phyloP scores from a whole-genome alignment of 2,888 invertebrate genomes.

The Dasysyrphus albostriatus region DNA sequence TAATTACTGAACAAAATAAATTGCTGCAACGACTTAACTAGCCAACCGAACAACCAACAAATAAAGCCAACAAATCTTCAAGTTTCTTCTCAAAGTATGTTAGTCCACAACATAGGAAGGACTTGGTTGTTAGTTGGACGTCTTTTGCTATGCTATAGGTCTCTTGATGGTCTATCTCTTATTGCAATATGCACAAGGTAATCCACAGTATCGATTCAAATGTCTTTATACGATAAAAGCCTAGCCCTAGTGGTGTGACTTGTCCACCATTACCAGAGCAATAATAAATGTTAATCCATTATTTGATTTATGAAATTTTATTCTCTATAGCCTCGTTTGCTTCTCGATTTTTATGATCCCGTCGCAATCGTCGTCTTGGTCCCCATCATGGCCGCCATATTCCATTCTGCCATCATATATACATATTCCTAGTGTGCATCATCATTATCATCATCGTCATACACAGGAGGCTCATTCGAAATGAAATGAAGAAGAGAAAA shows the following conservation, averaged over 20 bases:
- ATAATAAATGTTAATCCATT: conserved; percentile 77
- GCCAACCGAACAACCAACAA: conserved; percentile 41
- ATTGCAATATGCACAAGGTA: conserved; percentile 37
- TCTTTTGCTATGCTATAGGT: background rate
- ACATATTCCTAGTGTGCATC: background rate
- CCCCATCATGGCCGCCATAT: conserved; percentile 29
- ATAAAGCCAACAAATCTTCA: background rate
- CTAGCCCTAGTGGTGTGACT: conserved; percentile 72
- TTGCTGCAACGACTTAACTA: conserved; percentile 74
- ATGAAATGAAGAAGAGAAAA: conserved; percentile 31
- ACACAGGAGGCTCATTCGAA: conserved; percentile 31
- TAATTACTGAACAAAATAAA: conserved; percentile 76
- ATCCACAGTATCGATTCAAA: conserved; percentile 67
- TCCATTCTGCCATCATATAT: background rate
- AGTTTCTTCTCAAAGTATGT: background rate
- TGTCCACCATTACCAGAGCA: conserved; percentile 75
- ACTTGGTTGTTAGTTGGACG: background rate
- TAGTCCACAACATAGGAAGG: background rate
- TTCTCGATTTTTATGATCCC: conserved; percentile 45
- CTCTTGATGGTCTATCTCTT: conserved; percentile 31
- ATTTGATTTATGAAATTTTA: conserved; percentile 78
- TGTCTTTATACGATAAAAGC: conserved; percentile 71
- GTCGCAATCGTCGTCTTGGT: background rate
- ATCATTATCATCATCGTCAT: conserved; percentile 6
- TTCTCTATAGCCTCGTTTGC: conserved; percentile 34